These are phyloP conservation scores for Salarias fasciatus DNA, from an alignment of 2,797 vertebrate species.

Conservation along the genomic window DNA sequence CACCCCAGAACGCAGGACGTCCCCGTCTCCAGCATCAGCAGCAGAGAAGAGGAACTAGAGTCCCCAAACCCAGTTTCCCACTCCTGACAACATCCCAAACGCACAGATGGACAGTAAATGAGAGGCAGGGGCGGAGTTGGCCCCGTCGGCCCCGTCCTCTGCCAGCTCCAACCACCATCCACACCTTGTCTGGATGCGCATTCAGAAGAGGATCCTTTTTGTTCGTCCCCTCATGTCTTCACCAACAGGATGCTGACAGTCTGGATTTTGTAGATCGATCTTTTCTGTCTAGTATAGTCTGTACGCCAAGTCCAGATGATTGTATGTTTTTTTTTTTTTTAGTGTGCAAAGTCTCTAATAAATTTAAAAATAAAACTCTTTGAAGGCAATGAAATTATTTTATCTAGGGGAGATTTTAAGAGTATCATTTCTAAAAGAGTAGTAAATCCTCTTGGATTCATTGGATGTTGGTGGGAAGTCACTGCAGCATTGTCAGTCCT, in stretches of 20 bases:
- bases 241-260: constrained; percentile 3
- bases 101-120: constrained; percentile 28
- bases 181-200: constrained; percentile 8
- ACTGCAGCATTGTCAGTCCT: too few species aligned
- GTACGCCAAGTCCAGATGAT: too few species aligned
- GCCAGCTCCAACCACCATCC: constrained; percentile 12
- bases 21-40: constrained; percentile 3
- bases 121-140: constrained; percentile 1
- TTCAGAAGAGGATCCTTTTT: constrained; percentile 1
- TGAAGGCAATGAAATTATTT: too few species aligned
- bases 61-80: constrained; percentile 15
- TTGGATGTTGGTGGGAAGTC: too few species aligned
- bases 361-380: too few species aligned
- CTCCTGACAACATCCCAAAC: constrained; percentile 34
- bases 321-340: too few species aligned
- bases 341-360: too few species aligned
- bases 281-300: too few species aligned
- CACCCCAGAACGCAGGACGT: constrained; percentile 6
- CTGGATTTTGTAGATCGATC: too few species aligned
- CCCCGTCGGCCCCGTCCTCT: constrained; percentile 21
- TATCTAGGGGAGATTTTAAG: too few species aligned
- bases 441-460: too few species aligned
- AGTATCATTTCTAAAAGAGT: too few species aligned
- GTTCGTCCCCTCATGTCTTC: neutral
- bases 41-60: constrained; percentile 7